Evolutionary conservation across 2,888 invertebrate genomes (phyloP).

Genomic region (Nebria brevicollis): DNA sequence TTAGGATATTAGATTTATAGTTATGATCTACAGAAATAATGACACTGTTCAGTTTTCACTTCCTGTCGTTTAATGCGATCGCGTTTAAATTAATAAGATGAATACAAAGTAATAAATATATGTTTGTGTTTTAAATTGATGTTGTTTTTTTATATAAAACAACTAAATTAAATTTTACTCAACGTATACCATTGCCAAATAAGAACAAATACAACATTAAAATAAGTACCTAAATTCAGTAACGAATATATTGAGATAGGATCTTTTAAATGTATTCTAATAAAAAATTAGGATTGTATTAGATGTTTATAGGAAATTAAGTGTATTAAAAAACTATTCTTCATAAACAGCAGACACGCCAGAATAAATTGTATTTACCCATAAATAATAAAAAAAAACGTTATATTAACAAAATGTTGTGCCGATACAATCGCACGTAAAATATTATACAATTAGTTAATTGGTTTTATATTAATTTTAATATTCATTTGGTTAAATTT

Average conservation of each 20-base stretch:
- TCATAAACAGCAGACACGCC: no score
- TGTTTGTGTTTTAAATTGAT: neutral
- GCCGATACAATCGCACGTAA: neutral
- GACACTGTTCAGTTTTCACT: neutral
- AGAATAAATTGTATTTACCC: neutral
- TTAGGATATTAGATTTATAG: neutral
- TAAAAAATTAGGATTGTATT: no score
- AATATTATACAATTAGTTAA: neutral
- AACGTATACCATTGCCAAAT: no score
- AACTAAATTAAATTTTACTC: no score
- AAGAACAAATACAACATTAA: no score
- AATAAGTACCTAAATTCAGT: no score
- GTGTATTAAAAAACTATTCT: no score
- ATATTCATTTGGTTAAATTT: constrained; percentile 31
- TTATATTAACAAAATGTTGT: neutral
- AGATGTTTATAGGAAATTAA: no score
- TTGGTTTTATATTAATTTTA: constrained; percentile 22
- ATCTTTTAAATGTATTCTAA: no score
- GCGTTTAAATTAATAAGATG: neutral
- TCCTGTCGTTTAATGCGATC: neutral
- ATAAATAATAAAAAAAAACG: neutral
- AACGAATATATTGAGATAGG: no score
- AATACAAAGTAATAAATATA: neutral
- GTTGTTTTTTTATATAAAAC: neutral
- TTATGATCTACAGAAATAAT: neutral